Evolutionary conservation across 1,140 invertebrate species (phyloP).

Genomic region (Sipha flava): DNA sequence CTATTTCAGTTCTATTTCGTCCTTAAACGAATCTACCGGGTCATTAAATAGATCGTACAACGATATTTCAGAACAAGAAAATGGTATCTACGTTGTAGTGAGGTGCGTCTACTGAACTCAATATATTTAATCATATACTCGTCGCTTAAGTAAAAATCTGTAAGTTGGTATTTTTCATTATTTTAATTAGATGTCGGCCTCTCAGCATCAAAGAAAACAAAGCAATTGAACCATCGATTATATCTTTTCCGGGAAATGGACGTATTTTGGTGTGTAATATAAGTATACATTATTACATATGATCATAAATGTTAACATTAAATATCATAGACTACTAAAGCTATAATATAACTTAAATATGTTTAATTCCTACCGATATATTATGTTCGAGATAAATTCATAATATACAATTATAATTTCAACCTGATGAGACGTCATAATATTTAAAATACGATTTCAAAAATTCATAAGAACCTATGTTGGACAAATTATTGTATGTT

Average conservation of each 20-base stretch:
- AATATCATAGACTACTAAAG: too few relatives aligned
- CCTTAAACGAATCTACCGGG: neutral
- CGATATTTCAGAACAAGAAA: neutral
- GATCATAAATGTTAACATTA: too few relatives aligned
- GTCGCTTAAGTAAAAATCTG: too few relatives aligned
- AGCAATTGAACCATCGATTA: constrained; percentile 51
- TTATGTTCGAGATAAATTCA: too few relatives aligned
- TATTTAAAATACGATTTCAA: too few relatives aligned
- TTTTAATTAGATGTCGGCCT: constrained; percentile 56
- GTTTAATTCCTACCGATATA: too few relatives aligned
- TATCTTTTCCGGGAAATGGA: constrained; percentile 69
- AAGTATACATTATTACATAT: neutral
- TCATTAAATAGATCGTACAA: constrained; percentile 19
- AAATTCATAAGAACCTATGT: too few relatives aligned
- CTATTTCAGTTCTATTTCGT: neutral
- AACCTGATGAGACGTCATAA: too few relatives aligned
- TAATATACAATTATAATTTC: too few relatives aligned
- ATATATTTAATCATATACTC: too few relatives aligned
- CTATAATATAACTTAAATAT: too few relatives aligned
- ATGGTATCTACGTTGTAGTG: constrained; percentile 10
- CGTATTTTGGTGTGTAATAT: constrained; percentile 58
- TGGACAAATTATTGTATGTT: too few relatives aligned
- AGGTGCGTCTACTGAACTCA: neutral
- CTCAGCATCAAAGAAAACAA: constrained; percentile 59
- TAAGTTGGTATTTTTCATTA: neutral